Evolutionary conservation across 1,140 invertebrate genomes (phyloP), one percentile per base, ranked within the genome.

Genomic region (Berghia stephanieae): DNA sequence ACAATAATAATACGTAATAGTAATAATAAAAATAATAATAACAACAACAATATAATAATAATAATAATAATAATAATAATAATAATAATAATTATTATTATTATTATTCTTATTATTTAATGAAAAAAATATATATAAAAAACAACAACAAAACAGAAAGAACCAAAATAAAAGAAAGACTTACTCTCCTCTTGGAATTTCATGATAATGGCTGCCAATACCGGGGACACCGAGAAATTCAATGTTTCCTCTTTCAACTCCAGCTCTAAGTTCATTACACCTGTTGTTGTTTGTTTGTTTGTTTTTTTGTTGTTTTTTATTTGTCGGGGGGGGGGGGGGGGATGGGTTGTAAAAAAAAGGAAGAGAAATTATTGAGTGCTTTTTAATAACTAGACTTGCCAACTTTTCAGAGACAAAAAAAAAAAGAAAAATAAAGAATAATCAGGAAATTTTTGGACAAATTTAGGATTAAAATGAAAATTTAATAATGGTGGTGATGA

Each of bases 151-250:
- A n/a, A 1, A 68, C 66, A 8, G 42, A 36, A 13, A 36, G 3
- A 13, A 21, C 57, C 3, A 34, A 38, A 43, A 24, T 63, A 13
- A 70, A 34, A n/a, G 38, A 38, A 13, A 63, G 21, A 55, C 21
- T 71, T 90, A 94, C 94, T 92, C 91, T 96, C 95, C 83, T 94
- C 92, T 91, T 98, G 94, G 89, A 99, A 99, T 88, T 98, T 94
- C 91, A 96, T 94, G 76, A 99, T 95, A 70, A 99, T 94, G 0
- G 96, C 95, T 0, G 97, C 97, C 88, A 98, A 96, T 38, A 96
- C 94, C 0, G 98, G 96, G 4, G 95, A 94, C 0, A 98, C 96
- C 68, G 93, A 94, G 80, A 98, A 92, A 78, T 94, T 93, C 43
- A 98, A 86, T 63, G 92, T 94, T 83, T 86, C 92, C 57, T 94